Conservation (phyloP, 2,797 vertebrate species). For the Molothrus ater region DNA sequence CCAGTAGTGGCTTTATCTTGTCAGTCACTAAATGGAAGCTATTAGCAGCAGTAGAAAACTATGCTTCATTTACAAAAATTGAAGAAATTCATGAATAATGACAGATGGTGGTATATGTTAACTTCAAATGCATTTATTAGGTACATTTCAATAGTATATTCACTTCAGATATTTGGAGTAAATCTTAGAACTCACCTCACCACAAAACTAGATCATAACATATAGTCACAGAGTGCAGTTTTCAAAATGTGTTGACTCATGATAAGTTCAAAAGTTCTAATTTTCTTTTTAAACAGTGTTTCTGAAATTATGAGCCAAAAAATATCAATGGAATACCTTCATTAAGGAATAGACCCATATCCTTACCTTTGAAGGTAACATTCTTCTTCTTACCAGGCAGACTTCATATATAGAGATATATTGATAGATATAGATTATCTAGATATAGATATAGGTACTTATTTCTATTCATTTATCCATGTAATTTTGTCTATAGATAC, state of each 20-base stretch:
- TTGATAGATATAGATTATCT: background rate
- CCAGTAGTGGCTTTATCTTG: background rate
- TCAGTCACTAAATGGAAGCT: background rate
- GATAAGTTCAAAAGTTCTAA: background rate
- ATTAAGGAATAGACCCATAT: background rate
- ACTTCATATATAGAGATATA: background rate
- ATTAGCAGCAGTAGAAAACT: background rate
- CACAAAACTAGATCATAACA: background rate
- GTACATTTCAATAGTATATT: background rate
- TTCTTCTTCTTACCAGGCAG: background rate
- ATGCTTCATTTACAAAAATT: background rate
- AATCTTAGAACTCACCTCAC: background rate
- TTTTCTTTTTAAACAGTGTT: background rate
- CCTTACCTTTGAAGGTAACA: fast-evolving
- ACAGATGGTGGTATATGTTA: background rate
- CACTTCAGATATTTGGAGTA: background rate
- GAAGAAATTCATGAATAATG: background rate
- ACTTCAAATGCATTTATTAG: background rate
- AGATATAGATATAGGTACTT: background rate
- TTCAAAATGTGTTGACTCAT: background rate
- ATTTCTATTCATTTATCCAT: background rate
- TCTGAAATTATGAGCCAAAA: background rate
- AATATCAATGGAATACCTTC: background rate
- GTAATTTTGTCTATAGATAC: background rate
- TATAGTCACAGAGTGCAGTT: background rate